phyloP scores from a whole-genome alignment of 2,113 vertebrate genomes.

The Nanger granti region DNA sequence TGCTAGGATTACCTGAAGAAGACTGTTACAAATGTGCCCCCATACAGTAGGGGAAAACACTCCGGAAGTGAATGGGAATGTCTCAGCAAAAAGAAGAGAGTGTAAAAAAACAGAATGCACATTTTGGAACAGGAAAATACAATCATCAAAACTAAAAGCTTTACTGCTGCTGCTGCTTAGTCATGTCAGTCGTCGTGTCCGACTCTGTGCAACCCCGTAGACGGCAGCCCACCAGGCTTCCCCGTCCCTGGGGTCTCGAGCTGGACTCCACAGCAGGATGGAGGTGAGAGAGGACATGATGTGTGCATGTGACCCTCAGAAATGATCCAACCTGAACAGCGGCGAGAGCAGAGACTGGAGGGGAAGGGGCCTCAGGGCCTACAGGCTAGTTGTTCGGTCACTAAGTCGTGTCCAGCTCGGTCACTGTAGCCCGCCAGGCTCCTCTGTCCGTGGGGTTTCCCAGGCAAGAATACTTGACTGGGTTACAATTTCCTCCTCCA shows the following conservation, averaged over 20 bases:
- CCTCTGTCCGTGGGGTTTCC: background rate
- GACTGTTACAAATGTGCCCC: background rate
- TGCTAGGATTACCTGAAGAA: background rate
- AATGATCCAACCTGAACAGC: background rate
- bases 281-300: background rate
- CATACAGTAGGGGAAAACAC: background rate
- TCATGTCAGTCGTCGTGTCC: too few relatives aligned
- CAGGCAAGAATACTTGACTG: background rate
- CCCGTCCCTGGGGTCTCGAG: too few relatives aligned
- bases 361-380: too few relatives aligned
- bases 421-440: background rate
- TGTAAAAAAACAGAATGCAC: background rate
- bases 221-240: too few relatives aligned
- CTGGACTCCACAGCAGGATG: background rate
- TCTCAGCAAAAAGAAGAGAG: background rate
- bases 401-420: background rate
- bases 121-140: background rate
- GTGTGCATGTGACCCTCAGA: background rate
- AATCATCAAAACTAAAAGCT: background rate
- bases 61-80: fast-evolving
- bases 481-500: background rate
- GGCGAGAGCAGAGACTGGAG: background rate
- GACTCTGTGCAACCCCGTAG: too few relatives aligned
- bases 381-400: fast-evolving
- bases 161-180: too few relatives aligned